Base-by-base conservation (phyloP, 2,113 vertebrate genomes). In the Marmota flaviventris region DNA sequence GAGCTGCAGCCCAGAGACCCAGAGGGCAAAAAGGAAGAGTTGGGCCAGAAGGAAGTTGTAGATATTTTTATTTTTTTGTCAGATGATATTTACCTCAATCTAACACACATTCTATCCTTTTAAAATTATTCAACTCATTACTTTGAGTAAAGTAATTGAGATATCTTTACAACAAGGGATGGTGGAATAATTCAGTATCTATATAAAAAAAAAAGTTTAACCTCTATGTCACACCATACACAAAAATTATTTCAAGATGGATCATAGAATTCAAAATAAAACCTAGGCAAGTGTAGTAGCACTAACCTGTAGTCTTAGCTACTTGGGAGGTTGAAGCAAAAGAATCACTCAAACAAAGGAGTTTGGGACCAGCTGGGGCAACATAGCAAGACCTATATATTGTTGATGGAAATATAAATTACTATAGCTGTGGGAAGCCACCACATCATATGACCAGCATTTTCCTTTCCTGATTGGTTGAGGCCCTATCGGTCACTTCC, bases 61-160 rank as follows among this genome's bases (percentile, higher is more conserved):
- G 39, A 34, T 61, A 20, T 51, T 51, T 51, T 51, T 18, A 39
- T 39, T 79, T 79, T 73, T 63, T 73, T 63, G 20, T 79, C 85
- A 84, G 24, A n/a, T 61, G 11, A 69, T 91, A 34, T 89, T 96
- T 61, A 72, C 51, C 9, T 96, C 67, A 92, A 82, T n/a, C 18
- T 77, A 85, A 81, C 37, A 93, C 12, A 85, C 13, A 56, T 69
- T 16, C 34, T 53, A 13, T 56, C 42, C 42, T 88, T 69, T 70
- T 84, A 42, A 94, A 95, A 76, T 32, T 84, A 72, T 86, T 93
- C 51, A 45, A 37, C 42, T 67, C 85, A 75, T 85, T 94, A 89
- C 77, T 94, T 87, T 22, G 48, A 93, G 18, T 69, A 83, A 65
- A 12, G 83, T 78, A 90, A 87, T 39, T 87, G 29, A 93, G 70